Evolutionary conservation across 1,140 invertebrate species (phyloP), one percentile per base, ranked within the genome.

Genomic region (Drosophila lini): DNA sequence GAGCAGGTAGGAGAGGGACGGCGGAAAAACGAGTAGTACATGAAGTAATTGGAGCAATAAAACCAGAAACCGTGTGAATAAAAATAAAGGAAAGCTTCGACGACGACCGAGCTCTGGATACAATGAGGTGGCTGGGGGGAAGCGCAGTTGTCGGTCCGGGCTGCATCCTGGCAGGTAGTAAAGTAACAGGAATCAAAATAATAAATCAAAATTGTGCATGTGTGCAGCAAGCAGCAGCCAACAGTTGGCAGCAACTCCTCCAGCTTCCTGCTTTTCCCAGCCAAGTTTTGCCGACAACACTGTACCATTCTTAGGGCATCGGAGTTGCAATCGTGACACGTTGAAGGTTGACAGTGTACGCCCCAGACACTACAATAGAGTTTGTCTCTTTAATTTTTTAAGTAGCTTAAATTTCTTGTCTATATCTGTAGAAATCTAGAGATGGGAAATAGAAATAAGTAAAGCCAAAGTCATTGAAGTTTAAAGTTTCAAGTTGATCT

Each of bases 1-100:
- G 38, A 52, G 11, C 15, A 25, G 11, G 19, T 8, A n/a, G 7
- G 47, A 10, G n/a, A 25, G 32, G n/a, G 40, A 45, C 1, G 45
- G 53, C 25, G 25, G 53, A 38, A 42, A 36, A 45, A 38, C 65
- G 56, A 74, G 63, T 74, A 79, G 78, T 71, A 85, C 82, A 86
- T 81, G 62, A 79, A 86, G 76, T 86, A 86, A 86, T 86, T 86
- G 82, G 82, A 86, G 82, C 75, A 86, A 86, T 86, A 86, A 86
- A 86, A 82, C 53, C 82, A 86, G 75, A 76, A 81, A 69, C 61
- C 69, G 75, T 81, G 79, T 86, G 82, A 85, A 85, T 81, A 76
- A 86, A 86, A 86, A 81, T 74, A 78, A 79, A 81, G 65, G 15
- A 77, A 42, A 58, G 47, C 67, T 53, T 47, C 58, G 68, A 62